Conservation (phyloP, 1,140 invertebrate species). For the Steinernema feltiae region DNA sequence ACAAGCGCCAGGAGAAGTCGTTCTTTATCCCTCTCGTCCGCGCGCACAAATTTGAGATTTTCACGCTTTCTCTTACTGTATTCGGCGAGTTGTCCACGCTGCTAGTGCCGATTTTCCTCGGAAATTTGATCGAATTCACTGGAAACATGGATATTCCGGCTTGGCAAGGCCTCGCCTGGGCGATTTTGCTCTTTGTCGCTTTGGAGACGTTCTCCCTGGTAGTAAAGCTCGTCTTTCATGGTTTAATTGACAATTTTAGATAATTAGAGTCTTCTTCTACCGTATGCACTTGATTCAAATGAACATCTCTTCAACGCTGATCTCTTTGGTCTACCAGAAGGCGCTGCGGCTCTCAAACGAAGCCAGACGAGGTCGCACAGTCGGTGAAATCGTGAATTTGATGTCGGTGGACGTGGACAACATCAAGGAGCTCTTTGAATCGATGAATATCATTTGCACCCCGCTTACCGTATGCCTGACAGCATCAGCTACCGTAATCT, state of each 20-base stretch:
- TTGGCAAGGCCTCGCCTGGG: neutral
- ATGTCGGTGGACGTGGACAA: neutral
- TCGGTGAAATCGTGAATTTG: neutral
- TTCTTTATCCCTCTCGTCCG: neutral
- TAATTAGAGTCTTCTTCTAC: neutral
- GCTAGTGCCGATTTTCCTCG: neutral
- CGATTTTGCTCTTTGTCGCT: neutral
- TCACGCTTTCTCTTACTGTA: neutral
- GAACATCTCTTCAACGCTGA: neutral
- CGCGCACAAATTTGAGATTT: neutral
- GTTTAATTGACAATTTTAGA: neutral
- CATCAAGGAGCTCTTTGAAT: neutral
- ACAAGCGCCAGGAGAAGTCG: neutral
- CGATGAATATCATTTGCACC: neutral
- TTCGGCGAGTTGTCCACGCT: neutral
- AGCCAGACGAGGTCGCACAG: neutral
- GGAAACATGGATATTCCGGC: neutral
- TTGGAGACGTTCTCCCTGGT: neutral
- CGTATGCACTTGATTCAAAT: neutral
- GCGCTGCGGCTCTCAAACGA: neutral
- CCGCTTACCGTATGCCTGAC: neutral
- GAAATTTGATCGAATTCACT: neutral
- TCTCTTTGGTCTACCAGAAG: neutral
- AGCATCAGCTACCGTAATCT: neutral
- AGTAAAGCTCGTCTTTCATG: no score